Base-by-base conservation (phyloP, 2,113 vertebrate genomes). In the Anarhynchus alexandrinus region DNA sequence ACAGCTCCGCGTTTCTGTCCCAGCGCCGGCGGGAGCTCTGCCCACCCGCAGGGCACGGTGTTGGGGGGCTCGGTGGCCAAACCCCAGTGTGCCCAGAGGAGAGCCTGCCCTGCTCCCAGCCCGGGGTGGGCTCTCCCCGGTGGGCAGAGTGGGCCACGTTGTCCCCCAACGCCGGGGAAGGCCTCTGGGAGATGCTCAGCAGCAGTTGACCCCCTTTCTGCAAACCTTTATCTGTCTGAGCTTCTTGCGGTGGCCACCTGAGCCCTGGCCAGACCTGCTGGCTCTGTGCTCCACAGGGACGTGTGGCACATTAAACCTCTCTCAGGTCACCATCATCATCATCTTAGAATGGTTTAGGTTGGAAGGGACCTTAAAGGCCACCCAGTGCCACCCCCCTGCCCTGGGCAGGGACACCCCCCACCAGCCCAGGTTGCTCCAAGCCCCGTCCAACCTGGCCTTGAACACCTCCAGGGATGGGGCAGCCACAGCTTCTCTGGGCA, bases 1-100 rank as follows among this genome's bases (percentile, higher is more conserved):
- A 87, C 70, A 45, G 40, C 42, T n/a, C 61, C 3, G 9, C 20
- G 0, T 10, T 17, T 29, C 71, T 11, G 0, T 9, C 11, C 26
- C 15, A 2, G 30, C 38, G 51, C 6, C 4, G 6, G 15, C 1
- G 38, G 25, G 51, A 18, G 5, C 42, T 4, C 21, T 13, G 4
- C 42, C 38, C 47, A 2, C 54, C 55, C 15, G 12, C 62, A 29
- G 78, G 43, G 43, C 27, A 32, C n/a, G n/a, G n/a, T n/a, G n/a
- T n/a, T n/a, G n/a, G 34, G 49, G 71, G 38, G 29, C 32, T 32
- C 65, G 5, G 58, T 5, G 3, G 34, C 70, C 38, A 6, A n/a
- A 21, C 2, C 5, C 4, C 54, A 10, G 61, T 3, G 3, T 14
- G 36, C 17, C 2, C 6, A 7, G 30, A 6, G 36, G 36, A 11